phyloP scores from a whole-genome alignment of 2,113 vertebrate species.

The Orycteropus afer region DNA sequence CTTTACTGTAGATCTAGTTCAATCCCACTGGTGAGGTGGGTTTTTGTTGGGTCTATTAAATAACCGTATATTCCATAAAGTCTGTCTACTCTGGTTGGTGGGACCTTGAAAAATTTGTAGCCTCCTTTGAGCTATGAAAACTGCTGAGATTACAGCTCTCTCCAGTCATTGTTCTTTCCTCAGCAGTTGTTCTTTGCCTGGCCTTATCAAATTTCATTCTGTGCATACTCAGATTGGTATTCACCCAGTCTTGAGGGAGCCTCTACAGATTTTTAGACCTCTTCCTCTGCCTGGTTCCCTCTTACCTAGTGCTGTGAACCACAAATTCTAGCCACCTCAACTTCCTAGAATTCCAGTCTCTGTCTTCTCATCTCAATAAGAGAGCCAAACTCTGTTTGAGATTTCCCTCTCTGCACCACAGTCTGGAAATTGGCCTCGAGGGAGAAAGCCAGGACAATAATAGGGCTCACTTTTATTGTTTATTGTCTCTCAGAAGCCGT shows the following conservation, averaged over 20 bases:
- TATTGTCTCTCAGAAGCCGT: not conserved
- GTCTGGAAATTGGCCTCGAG: not conserved
- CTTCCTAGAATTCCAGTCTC: too few relatives aligned
- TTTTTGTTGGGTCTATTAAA: not conserved
- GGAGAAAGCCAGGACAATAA: not conserved
- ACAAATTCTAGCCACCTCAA: too few relatives aligned
- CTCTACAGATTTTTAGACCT: too few relatives aligned
- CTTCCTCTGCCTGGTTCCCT: too few relatives aligned
- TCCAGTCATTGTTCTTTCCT: not conserved
- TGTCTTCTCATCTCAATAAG: not conserved
- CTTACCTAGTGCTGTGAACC: too few relatives aligned
- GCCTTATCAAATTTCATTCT: too few relatives aligned
- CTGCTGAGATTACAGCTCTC: not conserved
- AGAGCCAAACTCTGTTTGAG: not conserved
- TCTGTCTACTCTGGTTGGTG: not conserved
- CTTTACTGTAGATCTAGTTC: not conserved
- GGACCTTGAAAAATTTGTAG: not conserved
- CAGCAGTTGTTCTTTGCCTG: not conserved
- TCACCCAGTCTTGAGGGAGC: too few relatives aligned
- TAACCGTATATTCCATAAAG: not conserved
- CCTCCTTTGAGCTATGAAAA: not conserved
- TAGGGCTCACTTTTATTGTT: not conserved
- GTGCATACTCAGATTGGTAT: too few relatives aligned
- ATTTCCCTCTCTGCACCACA: not conserved
- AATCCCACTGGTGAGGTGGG: not conserved